Evolutionary conservation across 2,797 vertebrate species (phyloP), one percentile per base, ranked within the genome.

Genomic region (Kryptolebias ocellatus): DNA sequence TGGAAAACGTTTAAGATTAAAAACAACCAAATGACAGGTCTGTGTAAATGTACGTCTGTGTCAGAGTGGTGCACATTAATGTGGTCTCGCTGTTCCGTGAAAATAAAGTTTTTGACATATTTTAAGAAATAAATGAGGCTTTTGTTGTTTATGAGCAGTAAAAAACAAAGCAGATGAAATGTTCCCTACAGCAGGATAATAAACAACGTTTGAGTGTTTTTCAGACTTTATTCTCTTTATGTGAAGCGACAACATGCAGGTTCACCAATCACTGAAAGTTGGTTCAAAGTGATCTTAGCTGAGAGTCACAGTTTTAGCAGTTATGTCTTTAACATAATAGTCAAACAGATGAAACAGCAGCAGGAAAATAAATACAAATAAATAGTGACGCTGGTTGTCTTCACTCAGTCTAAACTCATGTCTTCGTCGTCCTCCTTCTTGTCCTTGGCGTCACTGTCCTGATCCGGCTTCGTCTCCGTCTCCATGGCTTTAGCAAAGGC

Each of bases 401-500:
- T 42, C 2, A 58, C 31, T 90, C 93, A 98, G 87, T 99, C 98
- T 89, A 99, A 89, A 91, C 97, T 99, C 98, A 99, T 99, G 79
- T 99, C 98, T 85, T 99, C 98, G 49, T 99, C 97, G 20, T 99
- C 97, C 0, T 99, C 96, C 73, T 98, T 98, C 92, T 97, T 98
- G 85, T 97, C 97, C 88, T 97, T 97, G 7, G 95, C 45, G 4
- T 97, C 96, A 1, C 91, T 94, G 15, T 96, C 95, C 44, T 94
- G 94, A 44, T 96, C 95, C 0, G 95, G 81, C 80, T 95, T 95
- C 27, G 94, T 93, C 27, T 93, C 95, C 0, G 87, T 92, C 90
- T 99, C 96, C 96, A 99, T 99, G 52, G 98, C 98, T 94, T 97
- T 98, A 69, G 98, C 98, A 90, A 99, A 99, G 0, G 96, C 97